Percentiles rank a stretch among this genome's conserved stretches.
Evolutionary conservation across 64 coral and sea anemone genomes (phyloP).

Genomic region (Actinia tenebrosa): DNA sequence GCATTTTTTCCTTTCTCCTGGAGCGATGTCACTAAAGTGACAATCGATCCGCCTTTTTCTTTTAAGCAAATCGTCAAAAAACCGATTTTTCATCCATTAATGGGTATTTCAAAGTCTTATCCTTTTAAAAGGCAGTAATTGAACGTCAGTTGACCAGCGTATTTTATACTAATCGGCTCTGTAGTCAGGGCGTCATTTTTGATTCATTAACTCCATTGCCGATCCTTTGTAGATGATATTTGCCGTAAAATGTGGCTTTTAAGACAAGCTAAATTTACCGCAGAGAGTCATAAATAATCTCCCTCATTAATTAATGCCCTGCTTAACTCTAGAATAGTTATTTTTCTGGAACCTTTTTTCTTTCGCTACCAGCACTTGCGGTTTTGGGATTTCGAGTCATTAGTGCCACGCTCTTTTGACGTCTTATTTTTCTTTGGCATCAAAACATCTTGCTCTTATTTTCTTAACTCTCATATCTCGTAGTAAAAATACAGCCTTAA

Average conservation of each 20-base stretch:
- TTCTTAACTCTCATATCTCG: neutral
- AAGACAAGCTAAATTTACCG: neutral
- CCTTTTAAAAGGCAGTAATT: neutral
- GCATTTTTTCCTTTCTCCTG: neutral
- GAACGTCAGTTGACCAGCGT: neutral
- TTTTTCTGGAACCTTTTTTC: neutral
- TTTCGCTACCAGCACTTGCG: neutral
- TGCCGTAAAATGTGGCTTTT: conserved; percentile 6
- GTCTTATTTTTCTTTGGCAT: neutral
- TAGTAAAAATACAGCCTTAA: too few species aligned
- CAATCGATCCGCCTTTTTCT: neutral
- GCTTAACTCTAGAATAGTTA: neutral
- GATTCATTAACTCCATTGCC: neutral
- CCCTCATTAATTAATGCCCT: neutral
- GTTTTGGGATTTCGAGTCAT: neutral
- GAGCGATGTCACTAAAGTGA: neutral
- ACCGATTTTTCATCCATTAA: conserved; percentile 1
- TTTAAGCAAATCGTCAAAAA: conserved; percentile 6
- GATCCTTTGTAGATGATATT: neutral
- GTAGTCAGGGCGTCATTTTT: neutral
- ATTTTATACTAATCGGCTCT: conserved; percentile 4
- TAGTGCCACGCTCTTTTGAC: neutral
- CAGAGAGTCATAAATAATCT: neutral
- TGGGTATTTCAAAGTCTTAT: neutral
- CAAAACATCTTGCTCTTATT: neutral